These are phyloP conservation scores for Hucho hucho DNA, from an alignment of 2,113 vertebrate genomes.

Conservation along the genomic window DNA sequence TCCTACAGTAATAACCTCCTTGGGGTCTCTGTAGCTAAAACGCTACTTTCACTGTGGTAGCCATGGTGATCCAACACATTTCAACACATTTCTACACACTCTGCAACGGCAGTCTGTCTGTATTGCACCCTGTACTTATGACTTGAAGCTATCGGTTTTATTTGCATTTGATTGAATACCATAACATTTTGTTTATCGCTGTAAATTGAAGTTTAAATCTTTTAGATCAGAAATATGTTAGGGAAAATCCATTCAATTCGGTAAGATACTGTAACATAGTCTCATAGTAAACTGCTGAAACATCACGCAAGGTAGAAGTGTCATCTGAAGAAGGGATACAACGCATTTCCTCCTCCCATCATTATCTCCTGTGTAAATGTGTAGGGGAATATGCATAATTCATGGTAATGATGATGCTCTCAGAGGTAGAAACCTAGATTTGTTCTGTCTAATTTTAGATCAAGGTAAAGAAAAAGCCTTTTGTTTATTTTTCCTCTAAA, in stretches of 20 bases:
- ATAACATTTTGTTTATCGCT: not conserved
- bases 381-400: slow-evolving; percentile 57
- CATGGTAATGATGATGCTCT: slow-evolving; percentile 53
- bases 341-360: slow-evolving; percentile 25
- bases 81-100: slow-evolving; percentile 44
- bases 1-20: slow-evolving; percentile 29
- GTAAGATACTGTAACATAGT: slow-evolving; percentile 20
- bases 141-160: too few relatives aligned
- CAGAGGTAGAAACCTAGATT: slow-evolving; percentile 53
- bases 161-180: not conserved
- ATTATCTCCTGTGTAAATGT: slow-evolving; percentile 48
- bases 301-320: not conserved
- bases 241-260: slow-evolving; percentile 1
- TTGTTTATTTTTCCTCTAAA: slow-evolving; percentile 49
- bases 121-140: slow-evolving; percentile 9
- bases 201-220: slow-evolving; percentile 48
- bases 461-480: slow-evolving; percentile 59
- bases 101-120: slow-evolving; percentile 31
- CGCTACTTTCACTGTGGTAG: slow-evolving; percentile 50
- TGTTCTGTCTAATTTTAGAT: slow-evolving; percentile 64
- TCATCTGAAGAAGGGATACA: slow-evolving; percentile 36
- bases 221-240: too few relatives aligned
- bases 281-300: slow-evolving; percentile 22
- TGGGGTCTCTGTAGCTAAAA: too few relatives aligned
- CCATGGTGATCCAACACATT: slow-evolving; percentile 62